A percentile compares a stretch with the other conserved stretches of the same genome.
Conservation (phyloP, 2,113 vertebrate species). For the Bubo scandiacus region DNA sequence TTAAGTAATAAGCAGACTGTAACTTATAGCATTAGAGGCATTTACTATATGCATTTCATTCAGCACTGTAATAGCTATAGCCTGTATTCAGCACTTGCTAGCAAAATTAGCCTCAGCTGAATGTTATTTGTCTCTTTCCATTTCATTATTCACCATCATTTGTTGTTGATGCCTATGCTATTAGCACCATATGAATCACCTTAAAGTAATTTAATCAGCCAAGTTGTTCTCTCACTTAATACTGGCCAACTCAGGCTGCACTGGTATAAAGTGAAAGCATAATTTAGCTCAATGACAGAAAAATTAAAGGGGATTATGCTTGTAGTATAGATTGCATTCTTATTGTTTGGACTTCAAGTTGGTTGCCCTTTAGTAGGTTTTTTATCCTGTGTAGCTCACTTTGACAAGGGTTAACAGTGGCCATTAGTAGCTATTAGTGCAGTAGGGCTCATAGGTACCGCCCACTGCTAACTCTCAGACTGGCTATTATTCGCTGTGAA, state of each 20-base stretch:
- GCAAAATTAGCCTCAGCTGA: background rate
- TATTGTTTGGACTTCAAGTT: background rate
- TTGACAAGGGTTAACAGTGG: background rate
- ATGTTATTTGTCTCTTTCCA: background rate
- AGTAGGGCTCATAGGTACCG: background rate
- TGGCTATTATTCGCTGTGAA: background rate
- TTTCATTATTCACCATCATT: slow-evolving; percentile 2
- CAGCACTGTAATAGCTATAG: background rate
- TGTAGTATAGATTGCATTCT: background rate
- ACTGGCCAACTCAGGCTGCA: background rate
- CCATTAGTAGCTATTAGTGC: background rate
- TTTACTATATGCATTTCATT: background rate
- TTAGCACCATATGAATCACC: background rate
- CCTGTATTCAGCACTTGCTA: background rate
- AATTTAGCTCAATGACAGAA: background rate
- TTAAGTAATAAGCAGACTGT: background rate
- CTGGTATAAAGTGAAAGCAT: background rate
- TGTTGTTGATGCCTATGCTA: background rate
- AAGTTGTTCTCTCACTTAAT: background rate
- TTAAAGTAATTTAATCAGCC: background rate
- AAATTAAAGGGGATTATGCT: background rate
- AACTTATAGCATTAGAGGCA: background rate
- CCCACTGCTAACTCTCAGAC: background rate
- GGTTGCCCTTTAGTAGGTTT: background rate
- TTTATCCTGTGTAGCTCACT: background rate